Base-by-base conservation (phyloP, 1,140 invertebrate species). In the Colletes gigas region DNA sequence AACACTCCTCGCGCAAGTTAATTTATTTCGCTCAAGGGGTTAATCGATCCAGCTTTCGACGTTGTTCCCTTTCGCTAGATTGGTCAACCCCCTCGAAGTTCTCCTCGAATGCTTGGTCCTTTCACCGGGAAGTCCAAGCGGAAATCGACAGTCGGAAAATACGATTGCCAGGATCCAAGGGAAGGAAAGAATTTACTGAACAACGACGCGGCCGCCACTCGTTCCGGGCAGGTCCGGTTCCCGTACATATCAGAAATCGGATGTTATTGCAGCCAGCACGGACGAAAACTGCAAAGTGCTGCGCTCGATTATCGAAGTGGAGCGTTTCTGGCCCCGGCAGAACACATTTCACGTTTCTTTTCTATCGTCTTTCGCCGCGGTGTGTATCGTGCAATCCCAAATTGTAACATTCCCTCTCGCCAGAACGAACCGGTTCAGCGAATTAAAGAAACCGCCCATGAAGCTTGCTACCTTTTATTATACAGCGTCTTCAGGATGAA, bases 231-330 rank as follows among this genome's bases (percentile, higher is more conserved):
- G 14, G 17, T 17, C 21, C 60, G 41, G 7, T 54, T 54, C 55
- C n/a, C 66, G 67, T 76, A 81, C 57, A 60, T 77, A 85, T 85
- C 68, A 77, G 68, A 81, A 84, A 84, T 84, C 68, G 62, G 57
- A 84, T 65, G 82, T 72, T 81, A 84, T 77, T 81, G 78, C 78
- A 21, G 74, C 52, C 44, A 44, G 47, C 72, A 63, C 21, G 47
- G 67, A 77, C 57, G 74, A 86, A 81, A 81, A 81, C 79, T 77
- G 57, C 79, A 50, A 81, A 81, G 57, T 70, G 73, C 52, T 70
- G 65, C 66, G 15, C 62, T 70, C 66, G 83, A 82, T 86, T 78
- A 82, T 78, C 79, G 70, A 75, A 68, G 5, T 41, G 54, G 54
- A 54, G 44, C 44, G 62, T 52, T 66, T 41, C 78, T 74, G 78